A percentile compares a stretch with the other conserved stretches of the same genome.
Conservation (phyloP, 2,113 vertebrate genomes). For the Merops nubicus region DNA sequence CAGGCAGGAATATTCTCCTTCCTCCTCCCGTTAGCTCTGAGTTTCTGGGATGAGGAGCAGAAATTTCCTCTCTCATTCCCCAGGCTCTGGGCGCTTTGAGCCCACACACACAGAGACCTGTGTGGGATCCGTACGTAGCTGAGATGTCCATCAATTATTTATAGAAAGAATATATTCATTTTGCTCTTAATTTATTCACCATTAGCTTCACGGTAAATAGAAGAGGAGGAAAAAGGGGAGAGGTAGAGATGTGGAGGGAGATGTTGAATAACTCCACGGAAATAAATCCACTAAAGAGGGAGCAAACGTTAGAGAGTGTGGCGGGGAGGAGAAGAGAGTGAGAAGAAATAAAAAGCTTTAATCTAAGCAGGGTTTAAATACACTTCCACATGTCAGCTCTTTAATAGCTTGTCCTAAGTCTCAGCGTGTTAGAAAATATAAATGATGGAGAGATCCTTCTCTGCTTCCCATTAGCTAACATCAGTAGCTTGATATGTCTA, state of each 20-base stretch:
- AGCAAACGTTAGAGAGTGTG: neutral
- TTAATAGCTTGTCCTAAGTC: constrained; percentile 43
- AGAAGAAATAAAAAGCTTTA: constrained; percentile 42
- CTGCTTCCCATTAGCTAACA: neutral
- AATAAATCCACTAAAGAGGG: constrained; percentile 10
- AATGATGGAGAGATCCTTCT: constrained; percentile 14
- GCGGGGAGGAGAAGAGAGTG: neutral
- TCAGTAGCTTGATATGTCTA: neutral
- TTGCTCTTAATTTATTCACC: constrained; percentile 27
- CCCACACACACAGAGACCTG: constrained; percentile 1
- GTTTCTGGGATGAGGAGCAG: neutral
- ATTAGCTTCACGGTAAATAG: neutral
- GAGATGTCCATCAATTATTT: constrained; percentile 57
- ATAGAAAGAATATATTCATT: constrained; percentile 7
- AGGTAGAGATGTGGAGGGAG: neutral
- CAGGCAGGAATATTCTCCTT: neutral
- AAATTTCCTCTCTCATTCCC: neutral
- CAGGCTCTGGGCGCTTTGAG: neutral
- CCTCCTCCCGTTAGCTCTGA: neutral
- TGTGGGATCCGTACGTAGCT: neutral
- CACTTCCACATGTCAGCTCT: constrained; percentile 35
- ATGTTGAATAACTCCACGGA: neutral
- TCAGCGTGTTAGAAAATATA: constrained; percentile 24
- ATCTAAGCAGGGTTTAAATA: constrained; percentile 33
- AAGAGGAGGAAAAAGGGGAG: neutral